Evolutionary conservation across 2,888 invertebrate genomes (phyloP).

Genomic region (Troilus luridus): DNA sequence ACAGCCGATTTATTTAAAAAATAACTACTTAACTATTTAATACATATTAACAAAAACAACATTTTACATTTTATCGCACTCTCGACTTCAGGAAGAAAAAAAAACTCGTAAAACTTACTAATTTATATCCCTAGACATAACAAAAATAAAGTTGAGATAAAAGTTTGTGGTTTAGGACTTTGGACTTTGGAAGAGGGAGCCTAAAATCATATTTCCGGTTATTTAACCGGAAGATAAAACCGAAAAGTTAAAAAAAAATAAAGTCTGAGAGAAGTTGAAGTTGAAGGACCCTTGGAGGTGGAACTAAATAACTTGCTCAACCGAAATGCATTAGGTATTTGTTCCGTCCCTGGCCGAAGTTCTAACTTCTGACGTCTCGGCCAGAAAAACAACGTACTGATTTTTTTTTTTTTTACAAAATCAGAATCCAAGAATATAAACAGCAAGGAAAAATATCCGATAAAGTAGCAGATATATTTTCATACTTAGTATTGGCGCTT

Average conservation of each 20-base stretch:
- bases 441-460: not conserved
- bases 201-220: slow-evolving; percentile 41
- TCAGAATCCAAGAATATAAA: slow-evolving; percentile 3
- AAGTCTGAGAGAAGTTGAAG: slow-evolving; percentile 2
- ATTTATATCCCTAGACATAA: not conserved
- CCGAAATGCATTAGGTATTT: slow-evolving; percentile 40
- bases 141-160: slow-evolving; percentile 12
- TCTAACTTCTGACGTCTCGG: slow-evolving; percentile 1
- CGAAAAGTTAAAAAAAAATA: not conserved
- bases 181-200: not conserved
- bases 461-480: not conserved
- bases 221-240: slow-evolving; percentile 40
- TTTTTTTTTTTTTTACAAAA: not conserved
- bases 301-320: not conserved
- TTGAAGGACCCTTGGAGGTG: slow-evolving; percentile 4
- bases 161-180: not conserved
- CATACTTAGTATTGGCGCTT: too few relatives aligned
- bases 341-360: not conserved
- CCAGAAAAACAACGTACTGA: slow-evolving; percentile 18
- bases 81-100: not conserved
- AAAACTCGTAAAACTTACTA: not conserved
- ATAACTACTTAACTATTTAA: not conserved
- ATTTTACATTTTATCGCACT: not conserved
- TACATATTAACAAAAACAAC: not conserved
- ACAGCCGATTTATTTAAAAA: too few relatives aligned